Percentiles rank a stretch among this genome's conserved stretches.
phyloP scores from a whole-genome alignment of 2,888 invertebrate genomes.

The Noctua comes region DNA sequence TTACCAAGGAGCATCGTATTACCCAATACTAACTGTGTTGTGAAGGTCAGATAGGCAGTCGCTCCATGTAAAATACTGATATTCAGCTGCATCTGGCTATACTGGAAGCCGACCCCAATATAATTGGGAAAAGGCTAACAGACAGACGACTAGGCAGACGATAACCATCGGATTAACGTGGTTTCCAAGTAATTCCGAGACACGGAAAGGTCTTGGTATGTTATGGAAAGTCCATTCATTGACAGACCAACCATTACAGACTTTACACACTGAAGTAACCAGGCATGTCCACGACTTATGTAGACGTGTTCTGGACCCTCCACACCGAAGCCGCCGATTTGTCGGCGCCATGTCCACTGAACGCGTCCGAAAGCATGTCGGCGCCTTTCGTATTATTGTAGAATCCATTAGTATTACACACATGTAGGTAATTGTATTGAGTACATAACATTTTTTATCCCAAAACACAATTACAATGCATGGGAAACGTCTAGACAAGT shows the following conservation, averaged over 20 bases:
- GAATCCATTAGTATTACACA: not conserved
- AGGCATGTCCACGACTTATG: not conserved
- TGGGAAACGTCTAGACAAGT: constrained; percentile 18
- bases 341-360: not conserved
- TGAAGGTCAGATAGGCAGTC: too few species aligned
- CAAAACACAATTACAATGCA: constrained; percentile 27
- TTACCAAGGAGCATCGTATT: too few species aligned
- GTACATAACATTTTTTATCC: constrained; percentile 2
- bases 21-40: too few species aligned
- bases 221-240: not conserved
- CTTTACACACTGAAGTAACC: not conserved
- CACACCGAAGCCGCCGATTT: not conserved
- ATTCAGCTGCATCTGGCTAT: too few species aligned
- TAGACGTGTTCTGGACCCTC: not conserved
- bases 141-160: too few species aligned
- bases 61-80: too few species aligned
- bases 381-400: not conserved
- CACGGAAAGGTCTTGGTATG: not conserved
- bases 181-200: not conserved
- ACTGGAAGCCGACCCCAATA: too few species aligned
- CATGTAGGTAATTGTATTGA: not conserved
- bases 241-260: not conserved
- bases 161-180: too few species aligned
- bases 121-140: too few species aligned
- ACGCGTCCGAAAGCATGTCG: not conserved